Evolutionary conservation across 2,888 invertebrate genomes (phyloP).

Genomic region (Pinctada fucata): DNA sequence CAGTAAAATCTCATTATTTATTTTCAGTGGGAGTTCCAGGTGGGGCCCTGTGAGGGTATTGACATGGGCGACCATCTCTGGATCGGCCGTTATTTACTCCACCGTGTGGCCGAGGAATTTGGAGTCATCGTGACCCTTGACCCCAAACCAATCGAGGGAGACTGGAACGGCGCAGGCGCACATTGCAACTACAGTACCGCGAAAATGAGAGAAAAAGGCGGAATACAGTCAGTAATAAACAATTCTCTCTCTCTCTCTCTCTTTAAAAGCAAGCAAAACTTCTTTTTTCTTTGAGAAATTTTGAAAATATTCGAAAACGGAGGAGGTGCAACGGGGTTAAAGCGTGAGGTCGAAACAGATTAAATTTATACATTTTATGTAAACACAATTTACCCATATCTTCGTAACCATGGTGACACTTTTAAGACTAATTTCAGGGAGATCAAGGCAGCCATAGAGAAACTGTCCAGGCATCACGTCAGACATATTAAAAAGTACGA

Average conservation of each 20-base stretch:
- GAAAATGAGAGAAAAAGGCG: constrained; percentile 85
- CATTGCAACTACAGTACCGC: constrained; percentile 97
- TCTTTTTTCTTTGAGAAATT: too few relatives aligned
- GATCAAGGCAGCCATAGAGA: constrained; percentile 97
- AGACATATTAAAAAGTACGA: constrained; percentile 98
- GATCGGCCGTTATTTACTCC: constrained; percentile 78
- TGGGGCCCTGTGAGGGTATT: constrained; percentile 94
- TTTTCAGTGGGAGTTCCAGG: constrained; percentile 81
- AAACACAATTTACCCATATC: too few relatives aligned
- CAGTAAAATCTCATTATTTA: too few relatives aligned
- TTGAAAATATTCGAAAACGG: too few relatives aligned
- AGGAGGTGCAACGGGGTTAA: too few relatives aligned
- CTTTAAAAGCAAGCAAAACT: not conserved
- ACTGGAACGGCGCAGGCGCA: constrained; percentile 85
- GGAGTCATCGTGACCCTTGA: constrained; percentile 78
- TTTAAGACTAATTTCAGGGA: constrained; percentile 80
- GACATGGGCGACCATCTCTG: constrained; percentile 79
- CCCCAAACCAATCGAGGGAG: constrained; percentile 78
- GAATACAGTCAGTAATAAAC: constrained; percentile 66
- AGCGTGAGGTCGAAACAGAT: too few relatives aligned
- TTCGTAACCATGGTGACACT: not conserved
- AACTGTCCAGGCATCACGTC: constrained; percentile 92
- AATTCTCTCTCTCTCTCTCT: constrained; percentile 3
- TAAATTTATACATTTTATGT: too few relatives aligned
- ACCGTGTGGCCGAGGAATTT: constrained; percentile 79